A percentile compares a stretch with the other conserved stretches of the same genome.
Conservation (phyloP, 1,140 invertebrate genomes). For the Drosophila insularis region DNA sequence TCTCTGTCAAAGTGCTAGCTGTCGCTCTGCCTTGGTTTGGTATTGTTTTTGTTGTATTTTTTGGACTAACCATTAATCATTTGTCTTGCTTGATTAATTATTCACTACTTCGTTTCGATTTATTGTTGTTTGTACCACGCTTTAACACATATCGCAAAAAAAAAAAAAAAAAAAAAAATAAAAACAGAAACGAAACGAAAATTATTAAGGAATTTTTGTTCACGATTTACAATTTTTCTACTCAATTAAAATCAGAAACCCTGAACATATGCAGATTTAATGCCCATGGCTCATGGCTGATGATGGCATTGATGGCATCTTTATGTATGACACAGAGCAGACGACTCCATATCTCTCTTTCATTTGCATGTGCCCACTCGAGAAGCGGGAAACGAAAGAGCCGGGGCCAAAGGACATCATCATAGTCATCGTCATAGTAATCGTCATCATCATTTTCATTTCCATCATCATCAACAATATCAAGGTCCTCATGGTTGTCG, state of each 20-base stretch:
- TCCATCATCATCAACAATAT: background rate
- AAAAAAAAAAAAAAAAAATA: background rate
- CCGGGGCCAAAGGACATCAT: conserved; percentile 14
- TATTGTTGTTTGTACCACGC: conserved; percentile 5
- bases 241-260: conserved; percentile 49
- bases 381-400: background rate
- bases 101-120: conserved; percentile 9
- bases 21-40: background rate
- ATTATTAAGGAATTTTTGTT: conserved; percentile 11
- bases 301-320: conserved; percentile 51
- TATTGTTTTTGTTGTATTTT: background rate
- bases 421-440: conserved; percentile 14
- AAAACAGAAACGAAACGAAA: too few species aligned
- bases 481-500: conserved; percentile 16
- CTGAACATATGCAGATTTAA: conserved; percentile 56
- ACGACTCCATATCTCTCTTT: conserved; percentile 27
- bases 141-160: conserved; percentile 7
- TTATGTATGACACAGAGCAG: conserved; percentile 27
- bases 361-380: conserved; percentile 40
- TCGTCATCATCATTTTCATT: conserved; percentile 25
- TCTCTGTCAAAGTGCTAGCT: background rate
- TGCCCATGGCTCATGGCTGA: conserved; percentile 27
- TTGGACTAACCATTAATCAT: conserved; percentile 12
- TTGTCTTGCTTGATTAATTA: conserved; percentile 12
- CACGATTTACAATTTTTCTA: conserved; percentile 2